phyloP scores from a whole-genome alignment of 2,888 invertebrate species.

The Protophormia terraenovae region DNA sequence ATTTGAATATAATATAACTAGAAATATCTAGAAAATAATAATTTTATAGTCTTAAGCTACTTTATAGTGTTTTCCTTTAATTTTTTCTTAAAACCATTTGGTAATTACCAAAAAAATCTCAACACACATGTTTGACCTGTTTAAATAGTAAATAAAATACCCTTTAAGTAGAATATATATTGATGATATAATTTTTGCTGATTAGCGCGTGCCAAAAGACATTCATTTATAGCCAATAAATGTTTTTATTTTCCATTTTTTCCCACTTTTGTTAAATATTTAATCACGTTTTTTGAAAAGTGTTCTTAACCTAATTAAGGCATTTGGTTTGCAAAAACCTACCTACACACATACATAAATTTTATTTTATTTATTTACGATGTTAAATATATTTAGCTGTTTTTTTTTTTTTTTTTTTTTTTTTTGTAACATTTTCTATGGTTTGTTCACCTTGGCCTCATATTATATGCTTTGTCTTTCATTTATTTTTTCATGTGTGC shows the following conservation, averaged over 20 bases:
- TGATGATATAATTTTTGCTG: constrained; percentile 18
- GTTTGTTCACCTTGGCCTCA: constrained; percentile 65
- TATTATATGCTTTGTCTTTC: constrained; percentile 33
- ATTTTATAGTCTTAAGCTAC: too few relatives aligned
- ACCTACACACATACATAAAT: too few relatives aligned
- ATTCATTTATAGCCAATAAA: constrained; percentile 24
- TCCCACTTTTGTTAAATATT: constrained; percentile 1
- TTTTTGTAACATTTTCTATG: constrained; percentile 33
- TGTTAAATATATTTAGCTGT: too few relatives aligned
- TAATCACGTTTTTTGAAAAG: constrained; percentile 41
- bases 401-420: neutral
- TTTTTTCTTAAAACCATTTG: neutral
- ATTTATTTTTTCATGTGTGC: neutral
- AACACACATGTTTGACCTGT: neutral
- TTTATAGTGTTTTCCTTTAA: too few relatives aligned
- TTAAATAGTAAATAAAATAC: neutral
- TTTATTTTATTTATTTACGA: neutral
- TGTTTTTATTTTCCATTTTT: neutral
- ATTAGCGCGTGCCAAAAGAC: constrained; percentile 19
- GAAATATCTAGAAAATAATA: too few relatives aligned
- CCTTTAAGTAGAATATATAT: neutral
- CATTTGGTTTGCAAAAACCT: neutral
- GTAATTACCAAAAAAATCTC: too few relatives aligned
- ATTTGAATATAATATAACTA: too few relatives aligned
- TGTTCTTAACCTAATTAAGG: constrained; percentile 54